Evolutionary conservation across 2,797 vertebrate genomes (phyloP).

Genomic region (Schizothorax lantsangensis): DNA sequence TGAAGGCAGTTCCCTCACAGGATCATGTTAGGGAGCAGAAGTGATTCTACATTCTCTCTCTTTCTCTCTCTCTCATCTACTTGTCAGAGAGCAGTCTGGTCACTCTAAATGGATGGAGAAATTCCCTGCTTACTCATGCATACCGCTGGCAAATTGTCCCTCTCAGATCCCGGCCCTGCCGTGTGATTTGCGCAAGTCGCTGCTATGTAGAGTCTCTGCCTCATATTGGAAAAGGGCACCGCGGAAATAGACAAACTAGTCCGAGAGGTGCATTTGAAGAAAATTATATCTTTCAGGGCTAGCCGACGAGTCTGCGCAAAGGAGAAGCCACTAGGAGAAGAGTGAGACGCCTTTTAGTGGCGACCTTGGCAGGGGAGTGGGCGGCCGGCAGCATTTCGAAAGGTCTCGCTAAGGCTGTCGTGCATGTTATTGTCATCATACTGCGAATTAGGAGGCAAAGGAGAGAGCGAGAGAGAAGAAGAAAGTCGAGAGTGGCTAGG

Average conservation of each 20-base stretch:
- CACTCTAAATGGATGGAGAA: conserved; percentile 80
- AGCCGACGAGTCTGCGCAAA: conserved; percentile 54
- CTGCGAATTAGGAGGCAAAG: conserved; percentile 60
- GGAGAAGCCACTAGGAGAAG: conserved; percentile 65
- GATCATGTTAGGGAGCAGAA: conserved; percentile 48
- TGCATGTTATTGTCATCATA: conserved; percentile 67
- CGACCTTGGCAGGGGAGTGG: conserved; percentile 71
- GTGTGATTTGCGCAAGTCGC: conserved; percentile 76
- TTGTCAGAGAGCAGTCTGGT: conserved; percentile 70
- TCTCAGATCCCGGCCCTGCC: conserved; percentile 71
- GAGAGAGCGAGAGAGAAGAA: conserved; percentile 35
- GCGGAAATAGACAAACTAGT: conserved; percentile 71
- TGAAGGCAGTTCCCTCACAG: conserved; percentile 55
- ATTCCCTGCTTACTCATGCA: conserved; percentile 82
- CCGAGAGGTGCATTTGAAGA: conserved; percentile 78
- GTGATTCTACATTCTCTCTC: conserved; percentile 60
- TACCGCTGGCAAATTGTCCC: conserved; percentile 81
- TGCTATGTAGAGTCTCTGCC: conserved; percentile 71
- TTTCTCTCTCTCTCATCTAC: conserved; percentile 55
- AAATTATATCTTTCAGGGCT: conserved; percentile 78
- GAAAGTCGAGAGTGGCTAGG: conserved; percentile 17
- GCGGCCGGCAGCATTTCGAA: conserved; percentile 61
- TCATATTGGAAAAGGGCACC: conserved; percentile 73
- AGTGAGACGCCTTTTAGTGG: conserved; percentile 68
- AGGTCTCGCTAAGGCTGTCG: conserved; percentile 62